Conservation (phyloP, 2,113 vertebrate species). For the Gadus macrocephalus region DNA sequence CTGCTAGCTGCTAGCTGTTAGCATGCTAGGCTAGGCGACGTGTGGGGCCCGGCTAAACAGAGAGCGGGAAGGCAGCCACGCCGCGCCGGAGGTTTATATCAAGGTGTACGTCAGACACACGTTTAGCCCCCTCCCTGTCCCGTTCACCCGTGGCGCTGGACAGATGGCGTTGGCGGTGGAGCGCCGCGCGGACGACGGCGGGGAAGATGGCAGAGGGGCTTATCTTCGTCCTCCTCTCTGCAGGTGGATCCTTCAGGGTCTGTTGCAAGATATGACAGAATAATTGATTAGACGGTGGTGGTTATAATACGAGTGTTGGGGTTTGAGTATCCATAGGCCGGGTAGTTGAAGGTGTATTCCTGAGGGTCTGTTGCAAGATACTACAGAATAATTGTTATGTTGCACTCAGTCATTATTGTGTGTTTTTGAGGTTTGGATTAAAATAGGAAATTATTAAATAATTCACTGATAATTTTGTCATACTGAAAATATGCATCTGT, state of each 20-base stretch:
- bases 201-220: slow-evolving; percentile 39
- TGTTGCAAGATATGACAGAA: no score
- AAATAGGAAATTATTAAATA: no score
- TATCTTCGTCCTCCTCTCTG: slow-evolving; percentile 21
- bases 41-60: slow-evolving; percentile 9
- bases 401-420: no score
- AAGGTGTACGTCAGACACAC: slow-evolving; percentile 23
- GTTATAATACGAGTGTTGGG: no score
- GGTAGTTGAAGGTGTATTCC: slow-evolving; percentile 14
- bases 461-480: no score
- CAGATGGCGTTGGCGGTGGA: slow-evolving; percentile 32
- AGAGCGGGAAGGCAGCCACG: slow-evolving; percentile 31
- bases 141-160: slow-evolving; percentile 46
- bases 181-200: slow-evolving; percentile 1
- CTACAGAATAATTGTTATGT: no score
- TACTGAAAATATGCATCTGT: no score
- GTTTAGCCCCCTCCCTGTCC: slow-evolving; percentile 41
- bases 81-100: slow-evolving; percentile 48
- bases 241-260: slow-evolving; percentile 11
- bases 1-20: no score
- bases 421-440: no score
- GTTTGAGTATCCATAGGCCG: no score
- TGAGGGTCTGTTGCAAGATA: no score
- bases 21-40: background rate
- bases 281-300: no score